Conservation (phyloP, 2,113 vertebrate species). For the Saguinus imperator region DNA sequence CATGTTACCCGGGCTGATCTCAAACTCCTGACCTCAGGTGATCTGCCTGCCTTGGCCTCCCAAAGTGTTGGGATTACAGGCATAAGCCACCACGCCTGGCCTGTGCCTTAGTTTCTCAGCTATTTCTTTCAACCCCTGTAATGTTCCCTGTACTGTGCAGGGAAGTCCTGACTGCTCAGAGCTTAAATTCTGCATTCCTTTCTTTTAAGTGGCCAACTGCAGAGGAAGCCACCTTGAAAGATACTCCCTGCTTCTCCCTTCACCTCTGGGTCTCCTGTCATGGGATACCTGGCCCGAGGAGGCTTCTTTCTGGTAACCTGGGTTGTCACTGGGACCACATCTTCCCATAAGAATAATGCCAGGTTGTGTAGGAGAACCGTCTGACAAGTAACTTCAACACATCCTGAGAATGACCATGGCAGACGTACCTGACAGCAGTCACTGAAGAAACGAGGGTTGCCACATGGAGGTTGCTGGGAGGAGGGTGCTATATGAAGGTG, state of each 20-base stretch:
- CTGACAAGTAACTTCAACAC: too few species aligned
- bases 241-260: accelerated
- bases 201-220: not conserved
- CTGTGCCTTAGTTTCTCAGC: not conserved
- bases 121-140: not conserved
- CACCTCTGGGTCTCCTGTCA: accelerated
- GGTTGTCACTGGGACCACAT: not conserved
- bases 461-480: too few species aligned
- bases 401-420: too few species aligned
- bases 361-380: too few species aligned
- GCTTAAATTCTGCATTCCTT: not conserved
- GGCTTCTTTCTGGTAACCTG: not conserved
- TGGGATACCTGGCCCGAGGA: not conserved
- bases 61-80: not conserved
- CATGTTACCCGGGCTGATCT: not conserved
- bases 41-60: not conserved
- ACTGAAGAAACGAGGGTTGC: too few species aligned
- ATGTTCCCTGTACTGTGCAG: accelerated
- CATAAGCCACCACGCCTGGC: not conserved
- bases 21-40: not conserved
- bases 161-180: not conserved
- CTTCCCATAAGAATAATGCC: not conserved
- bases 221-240: not conserved
- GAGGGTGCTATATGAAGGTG: too few species aligned
- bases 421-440: too few species aligned